phyloP scores from a whole-genome alignment of 2,888 invertebrate genomes.

The Tetheella fluctuosa region DNA sequence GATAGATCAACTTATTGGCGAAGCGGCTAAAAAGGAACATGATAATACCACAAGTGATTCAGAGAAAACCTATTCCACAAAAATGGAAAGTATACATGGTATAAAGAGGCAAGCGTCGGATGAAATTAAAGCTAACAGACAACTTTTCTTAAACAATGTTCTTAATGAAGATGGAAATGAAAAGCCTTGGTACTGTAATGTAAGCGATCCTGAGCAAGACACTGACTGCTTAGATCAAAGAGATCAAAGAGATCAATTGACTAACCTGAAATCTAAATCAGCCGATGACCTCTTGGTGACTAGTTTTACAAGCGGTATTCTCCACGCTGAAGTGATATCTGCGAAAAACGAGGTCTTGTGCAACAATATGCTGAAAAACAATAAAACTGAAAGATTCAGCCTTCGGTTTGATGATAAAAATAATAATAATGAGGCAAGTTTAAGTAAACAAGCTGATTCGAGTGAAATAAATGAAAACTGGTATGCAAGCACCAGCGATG shows the following conservation, averaged over 20 bases:
- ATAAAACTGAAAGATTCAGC: conserved; percentile 60
- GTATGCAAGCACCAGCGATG: conserved; percentile 92
- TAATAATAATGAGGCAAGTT: conserved; percentile 60
- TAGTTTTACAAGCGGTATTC: conserved; percentile 58
- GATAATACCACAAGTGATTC: conserved; percentile 66
- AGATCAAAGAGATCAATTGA: conserved; percentile 63
- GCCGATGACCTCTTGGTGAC: conserved; percentile 65
- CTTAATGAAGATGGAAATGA: conserved; percentile 71
- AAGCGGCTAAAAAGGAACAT: conserved; percentile 68
- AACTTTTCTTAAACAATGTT: conserved; percentile 74
- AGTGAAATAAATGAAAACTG: conserved; percentile 88
- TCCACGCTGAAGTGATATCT: conserved; percentile 65
- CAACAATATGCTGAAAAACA: conserved; percentile 63
- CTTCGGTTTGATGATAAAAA: conserved; percentile 64
- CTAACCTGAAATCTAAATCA: conserved; percentile 66
- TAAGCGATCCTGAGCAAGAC: conserved; percentile 80
- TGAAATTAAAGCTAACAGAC: conserved; percentile 77
- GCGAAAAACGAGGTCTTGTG: conserved; percentile 78
- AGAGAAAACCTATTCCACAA: conserved; percentile 80
- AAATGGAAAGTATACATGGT: conserved; percentile 84
- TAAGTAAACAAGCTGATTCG: conserved; percentile 54
- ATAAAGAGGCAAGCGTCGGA: conserved; percentile 79
- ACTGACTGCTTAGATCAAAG: conserved; percentile 68
- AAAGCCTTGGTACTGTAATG: conserved; percentile 82
- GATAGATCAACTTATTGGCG: conserved; percentile 82